Evolutionary conservation across 2,113 vertebrate species (phyloP).

Genomic region (Sturnus vulgaris): DNA sequence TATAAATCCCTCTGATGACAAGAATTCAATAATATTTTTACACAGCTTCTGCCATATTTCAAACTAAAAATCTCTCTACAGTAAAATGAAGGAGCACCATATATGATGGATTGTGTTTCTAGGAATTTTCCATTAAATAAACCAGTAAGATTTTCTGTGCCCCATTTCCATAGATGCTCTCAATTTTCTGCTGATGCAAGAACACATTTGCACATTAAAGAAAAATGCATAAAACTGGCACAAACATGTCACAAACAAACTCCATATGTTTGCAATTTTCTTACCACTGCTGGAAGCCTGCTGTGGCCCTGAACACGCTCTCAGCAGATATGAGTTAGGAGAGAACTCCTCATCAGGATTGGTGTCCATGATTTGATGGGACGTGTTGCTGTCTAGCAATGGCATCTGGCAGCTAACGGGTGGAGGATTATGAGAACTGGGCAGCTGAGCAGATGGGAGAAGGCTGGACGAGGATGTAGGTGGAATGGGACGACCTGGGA

Average conservation of each 20-base stretch:
- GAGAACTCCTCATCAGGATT: constrained; percentile 93
- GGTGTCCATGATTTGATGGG: constrained; percentile 97
- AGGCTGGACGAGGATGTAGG: constrained; percentile 96
- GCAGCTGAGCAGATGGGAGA: constrained; percentile 92
- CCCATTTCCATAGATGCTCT: neutral
- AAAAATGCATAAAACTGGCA: neutral
- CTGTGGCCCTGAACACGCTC: constrained; percentile 85
- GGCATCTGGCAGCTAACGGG: constrained; percentile 97
- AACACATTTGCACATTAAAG: neutral
- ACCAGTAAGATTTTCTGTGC: neutral
- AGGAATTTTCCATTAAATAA: neutral
- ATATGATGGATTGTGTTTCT: neutral
- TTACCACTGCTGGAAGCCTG: constrained; percentile 89
- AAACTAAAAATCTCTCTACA: neutral
- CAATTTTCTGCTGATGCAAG: constrained; percentile 6
- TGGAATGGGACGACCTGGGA: constrained; percentile 97
- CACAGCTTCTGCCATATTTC: neutral
- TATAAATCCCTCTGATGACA: neutral
- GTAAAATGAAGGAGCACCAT: neutral
- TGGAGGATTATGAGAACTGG: constrained; percentile 88
- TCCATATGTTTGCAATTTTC: constrained; percentile 66
- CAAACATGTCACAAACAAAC: constrained; percentile 58
- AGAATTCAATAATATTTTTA: neutral
- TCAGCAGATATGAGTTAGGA: constrained; percentile 92
- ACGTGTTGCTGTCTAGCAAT: constrained; percentile 98